Conservation (phyloP, 2,113 vertebrate genomes). For the Pagrus major region DNA sequence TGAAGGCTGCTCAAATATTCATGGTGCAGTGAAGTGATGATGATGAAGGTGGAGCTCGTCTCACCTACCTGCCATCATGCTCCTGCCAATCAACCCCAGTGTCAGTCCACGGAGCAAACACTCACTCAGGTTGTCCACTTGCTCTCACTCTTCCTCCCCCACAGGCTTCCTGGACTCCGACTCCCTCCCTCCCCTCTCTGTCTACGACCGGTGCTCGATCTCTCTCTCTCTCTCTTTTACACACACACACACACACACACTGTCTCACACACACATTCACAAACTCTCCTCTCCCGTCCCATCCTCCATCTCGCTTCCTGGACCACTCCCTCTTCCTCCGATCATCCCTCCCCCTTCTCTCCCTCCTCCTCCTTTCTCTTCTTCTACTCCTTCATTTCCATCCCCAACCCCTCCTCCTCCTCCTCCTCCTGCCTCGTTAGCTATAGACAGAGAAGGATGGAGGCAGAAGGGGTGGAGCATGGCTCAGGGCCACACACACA, state of each 20-base stretch:
- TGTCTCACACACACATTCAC: not conserved
- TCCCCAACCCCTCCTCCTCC: constrained; percentile 30
- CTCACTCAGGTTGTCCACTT: constrained; percentile 48
- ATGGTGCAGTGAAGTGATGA: constrained; percentile 49
- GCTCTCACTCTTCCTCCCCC: constrained; percentile 52
- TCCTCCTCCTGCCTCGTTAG: constrained; percentile 46
- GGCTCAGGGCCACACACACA: constrained; percentile 58
- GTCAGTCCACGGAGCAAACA: constrained; percentile 45
- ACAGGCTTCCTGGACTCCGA: constrained; percentile 42
- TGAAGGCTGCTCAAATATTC: constrained; percentile 69
- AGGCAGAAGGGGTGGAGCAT: constrained; percentile 63
- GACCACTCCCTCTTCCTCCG: constrained; percentile 59
- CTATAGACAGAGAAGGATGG: constrained; percentile 22
- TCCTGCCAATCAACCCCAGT: constrained; percentile 69
- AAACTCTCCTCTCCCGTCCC: constrained; percentile 48
- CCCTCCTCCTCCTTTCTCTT: constrained; percentile 16
- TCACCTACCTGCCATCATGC: constrained; percentile 83
- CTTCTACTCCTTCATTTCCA: constrained; percentile 3
- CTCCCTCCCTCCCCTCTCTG: constrained; percentile 44
- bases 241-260: constrained; percentile 26
- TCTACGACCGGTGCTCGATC: constrained; percentile 28
- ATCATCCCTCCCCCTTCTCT: not conserved
- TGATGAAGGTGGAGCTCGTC: constrained; percentile 60
- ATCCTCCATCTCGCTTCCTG: constrained; percentile 13
- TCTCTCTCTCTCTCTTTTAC: constrained; percentile 43